These are phyloP conservation scores for Sebastes diploproa DNA, from an alignment of 2,797 vertebrate genomes.

Conservation along the genomic window DNA sequence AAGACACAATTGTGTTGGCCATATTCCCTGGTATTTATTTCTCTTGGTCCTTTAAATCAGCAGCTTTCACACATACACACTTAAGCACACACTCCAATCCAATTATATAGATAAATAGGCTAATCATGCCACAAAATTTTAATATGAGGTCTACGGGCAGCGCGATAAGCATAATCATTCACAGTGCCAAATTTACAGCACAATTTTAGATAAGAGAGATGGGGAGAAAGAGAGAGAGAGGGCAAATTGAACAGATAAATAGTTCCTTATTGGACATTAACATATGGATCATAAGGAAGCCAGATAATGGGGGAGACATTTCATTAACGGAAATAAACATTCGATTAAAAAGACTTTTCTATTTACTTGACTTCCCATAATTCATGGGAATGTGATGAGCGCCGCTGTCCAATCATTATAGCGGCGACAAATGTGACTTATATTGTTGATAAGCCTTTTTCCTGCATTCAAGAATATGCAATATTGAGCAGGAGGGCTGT, in stretches of 20 bases:
- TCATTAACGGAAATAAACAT: slow-evolving; percentile 83
- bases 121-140: slow-evolving; percentile 86
- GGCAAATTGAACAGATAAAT: slow-evolving; percentile 81
- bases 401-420: slow-evolving; percentile 47
- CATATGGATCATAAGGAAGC: slow-evolving; percentile 82
- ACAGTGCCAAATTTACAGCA: slow-evolving; percentile 81
- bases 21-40: slow-evolving; percentile 73
- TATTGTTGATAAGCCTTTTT: background rate
- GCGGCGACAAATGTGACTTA: slow-evolving; percentile 20
- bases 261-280: slow-evolving; percentile 81
- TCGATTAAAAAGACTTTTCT: slow-evolving; percentile 78
- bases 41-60: slow-evolving; percentile 71
- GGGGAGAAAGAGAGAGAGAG: slow-evolving; percentile 53
- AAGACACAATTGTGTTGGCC: slow-evolving; percentile 69
- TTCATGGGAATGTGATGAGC: slow-evolving; percentile 62
- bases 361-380: slow-evolving; percentile 76
- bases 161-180: slow-evolving; percentile 84
- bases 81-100: slow-evolving; percentile 79
- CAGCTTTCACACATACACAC: slow-evolving; percentile 62
- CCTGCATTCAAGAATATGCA: background rate
- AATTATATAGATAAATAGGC: slow-evolving; percentile 88
- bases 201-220: slow-evolving; percentile 85
- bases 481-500: background rate
- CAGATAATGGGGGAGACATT: slow-evolving; percentile 82
- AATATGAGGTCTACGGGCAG: slow-evolving; percentile 82